These are phyloP conservation scores for Talpa occidentalis DNA, from an alignment of 2,113 vertebrate species.

Conservation along the genomic window DNA sequence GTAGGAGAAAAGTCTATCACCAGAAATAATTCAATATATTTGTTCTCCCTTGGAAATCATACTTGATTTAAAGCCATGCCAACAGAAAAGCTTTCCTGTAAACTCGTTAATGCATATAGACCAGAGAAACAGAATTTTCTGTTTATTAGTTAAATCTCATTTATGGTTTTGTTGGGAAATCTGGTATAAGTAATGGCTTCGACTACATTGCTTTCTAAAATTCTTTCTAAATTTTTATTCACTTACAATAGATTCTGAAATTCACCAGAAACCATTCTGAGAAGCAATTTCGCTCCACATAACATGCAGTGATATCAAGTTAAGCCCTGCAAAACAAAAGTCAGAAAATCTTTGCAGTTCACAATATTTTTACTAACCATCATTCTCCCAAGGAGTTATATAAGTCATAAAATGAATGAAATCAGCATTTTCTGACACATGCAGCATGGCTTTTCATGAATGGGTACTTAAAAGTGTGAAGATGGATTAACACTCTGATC, in stretches of 20 bases:
- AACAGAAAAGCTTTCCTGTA: constrained; percentile 24
- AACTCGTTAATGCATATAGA: constrained; percentile 31
- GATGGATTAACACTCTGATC: constrained; percentile 72
- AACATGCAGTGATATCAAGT: neutral
- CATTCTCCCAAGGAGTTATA: constrained; percentile 13
- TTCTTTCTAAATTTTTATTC: constrained; percentile 41
- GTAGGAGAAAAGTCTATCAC: constrained; percentile 15
- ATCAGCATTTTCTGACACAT: constrained; percentile 67
- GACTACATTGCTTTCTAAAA: constrained; percentile 47
- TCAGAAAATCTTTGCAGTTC: neutral
- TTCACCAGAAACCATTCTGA: neutral
- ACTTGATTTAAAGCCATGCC: constrained; percentile 12
- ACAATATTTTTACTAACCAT: constrained; percentile 28
- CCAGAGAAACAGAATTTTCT: constrained; percentile 10
- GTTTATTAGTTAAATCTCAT: constrained; percentile 24
- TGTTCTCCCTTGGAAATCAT: neutral
- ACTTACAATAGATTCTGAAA: constrained; percentile 41
- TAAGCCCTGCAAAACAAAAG: constrained; percentile 53
- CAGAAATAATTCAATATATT: neutral
- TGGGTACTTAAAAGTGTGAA: constrained; percentile 56
- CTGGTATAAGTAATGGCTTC: neutral
- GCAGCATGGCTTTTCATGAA: constrained; percentile 60
- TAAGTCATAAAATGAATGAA: constrained; percentile 60
- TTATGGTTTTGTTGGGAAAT: neutral
- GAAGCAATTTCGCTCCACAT: neutral